Base-by-base conservation (phyloP, 1,140 invertebrate species). In the Bombus pascuorum region DNA sequence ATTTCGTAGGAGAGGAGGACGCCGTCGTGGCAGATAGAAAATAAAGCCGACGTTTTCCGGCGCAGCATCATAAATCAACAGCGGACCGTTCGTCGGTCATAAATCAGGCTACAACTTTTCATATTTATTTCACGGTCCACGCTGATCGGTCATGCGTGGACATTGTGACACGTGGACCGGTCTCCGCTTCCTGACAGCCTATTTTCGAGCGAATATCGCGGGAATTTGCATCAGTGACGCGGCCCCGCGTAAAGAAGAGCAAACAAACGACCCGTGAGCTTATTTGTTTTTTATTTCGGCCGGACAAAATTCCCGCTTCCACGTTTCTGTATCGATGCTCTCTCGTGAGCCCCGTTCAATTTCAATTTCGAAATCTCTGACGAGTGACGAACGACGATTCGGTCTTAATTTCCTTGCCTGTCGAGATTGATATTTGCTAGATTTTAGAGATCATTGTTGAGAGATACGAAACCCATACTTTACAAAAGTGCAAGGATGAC, bases 21-120 rank as follows among this genome's bases (percentile, higher is more conserved):
- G 12, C 15, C n/a, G n/a, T 10, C 71, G 44, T 28, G 15, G 47
- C 37, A 80, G 81, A 74, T 73, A 75, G 80, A 88, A 79, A 84
- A 89, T 84, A 89, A 90, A 87, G 68, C 85, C 28, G 65, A 77
- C 57, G 53, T 18, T 47, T 39, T 22, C 44, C 44, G n/a, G 34
- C 1, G 47, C 59, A 15, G 37, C n/a, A 47, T 71, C 77, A 76
- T 90, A 90, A 90, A 90, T 90, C 80, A 81, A 88, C 73, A 37
- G 62, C 32, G 86, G 37, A n/a, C 68, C 28, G 73, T 79, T 79
- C 78, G 42, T 2, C 15, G 65, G 74, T 72, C 86, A 90, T 90
- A 90, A 90, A 90, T 90, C 89, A 87, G 73, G 42, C 79, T 83
- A 75, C 85, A 87, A 87, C 87, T 90, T 90, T 78, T 87, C 79